Evolutionary conservation across 2,113 vertebrate genomes (phyloP).

Genomic region (Marmota flaviventris): DNA sequence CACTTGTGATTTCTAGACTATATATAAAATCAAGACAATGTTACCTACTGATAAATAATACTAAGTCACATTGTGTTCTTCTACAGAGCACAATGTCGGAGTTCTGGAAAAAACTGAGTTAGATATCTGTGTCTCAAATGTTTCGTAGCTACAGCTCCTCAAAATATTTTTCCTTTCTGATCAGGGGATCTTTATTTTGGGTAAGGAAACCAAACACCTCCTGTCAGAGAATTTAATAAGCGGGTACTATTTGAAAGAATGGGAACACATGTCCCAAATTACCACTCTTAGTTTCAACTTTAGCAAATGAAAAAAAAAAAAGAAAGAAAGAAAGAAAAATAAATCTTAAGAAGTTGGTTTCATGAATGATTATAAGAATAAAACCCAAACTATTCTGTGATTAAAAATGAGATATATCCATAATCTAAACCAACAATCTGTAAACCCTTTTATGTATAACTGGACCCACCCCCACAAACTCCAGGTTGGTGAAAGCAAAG

Average conservation of each 20-base stretch:
- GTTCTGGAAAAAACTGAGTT: constrained; percentile 34
- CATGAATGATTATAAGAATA: constrained; percentile 62
- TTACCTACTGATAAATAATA: constrained; percentile 64
- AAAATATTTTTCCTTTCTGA: constrained; percentile 44
- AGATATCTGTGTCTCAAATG: constrained; percentile 67
- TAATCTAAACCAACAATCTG: constrained; percentile 84
- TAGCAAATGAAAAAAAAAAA: constrained; percentile 90
- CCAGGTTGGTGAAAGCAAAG: constrained; percentile 83
- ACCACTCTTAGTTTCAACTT: constrained; percentile 89
- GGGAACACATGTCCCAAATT: constrained; percentile 62
- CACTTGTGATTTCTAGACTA: constrained; percentile 71
- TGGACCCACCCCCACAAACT: constrained; percentile 84
- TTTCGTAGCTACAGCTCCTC: constrained; percentile 67
- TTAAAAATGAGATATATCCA: constrained; percentile 74
- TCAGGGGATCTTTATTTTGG: constrained; percentile 28
- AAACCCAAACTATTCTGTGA: constrained; percentile 74
- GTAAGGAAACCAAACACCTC: constrained; percentile 45
- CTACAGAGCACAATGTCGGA: constrained; percentile 4
- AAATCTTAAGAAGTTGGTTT: constrained; percentile 51
- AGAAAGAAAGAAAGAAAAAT: constrained; percentile 65
- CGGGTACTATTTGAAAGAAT: constrained; percentile 75
- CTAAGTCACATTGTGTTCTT: constrained; percentile 50
- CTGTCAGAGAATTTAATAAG: constrained; percentile 47
- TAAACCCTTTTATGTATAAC: constrained; percentile 82
- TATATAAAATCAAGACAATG: constrained; percentile 66